phyloP scores from a whole-genome alignment of 2,888 invertebrate species.

The Notocelia uddmanniana region DNA sequence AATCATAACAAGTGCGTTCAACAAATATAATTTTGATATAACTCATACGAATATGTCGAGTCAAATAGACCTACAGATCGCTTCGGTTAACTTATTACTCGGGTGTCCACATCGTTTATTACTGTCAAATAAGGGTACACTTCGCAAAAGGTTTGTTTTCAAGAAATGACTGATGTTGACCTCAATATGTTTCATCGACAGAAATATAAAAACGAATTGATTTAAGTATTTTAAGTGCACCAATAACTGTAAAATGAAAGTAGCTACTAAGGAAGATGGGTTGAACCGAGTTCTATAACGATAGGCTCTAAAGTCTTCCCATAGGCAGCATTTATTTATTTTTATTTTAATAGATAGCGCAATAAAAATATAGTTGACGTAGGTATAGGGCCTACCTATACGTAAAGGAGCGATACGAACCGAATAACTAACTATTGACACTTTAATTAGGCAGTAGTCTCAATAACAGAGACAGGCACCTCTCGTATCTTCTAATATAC shows the following conservation, averaged over 20 bases:
- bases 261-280: neutral
- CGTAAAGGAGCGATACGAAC: too few species aligned
- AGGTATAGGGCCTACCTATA: too few species aligned
- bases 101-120: conserved; percentile 38
- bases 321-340: too few species aligned
- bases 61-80: neutral
- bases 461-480: too few species aligned
- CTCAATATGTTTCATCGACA: neutral
- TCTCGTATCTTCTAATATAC: too few species aligned
- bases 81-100: conserved; percentile 32
- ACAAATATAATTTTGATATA: neutral
- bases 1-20: neutral
- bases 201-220: neutral
- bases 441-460: too few species aligned
- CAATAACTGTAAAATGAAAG: conserved; percentile 7
- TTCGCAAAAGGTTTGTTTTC: conserved; percentile 32
- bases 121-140: conserved; percentile 36
- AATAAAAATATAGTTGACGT: too few species aligned
- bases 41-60: neutral
- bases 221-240: neutral
- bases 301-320: neutral
- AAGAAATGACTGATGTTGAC: conserved; percentile 7
- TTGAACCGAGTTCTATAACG: neutral
- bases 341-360: too few species aligned
- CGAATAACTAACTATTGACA: too few species aligned